A percentile compares a stretch with the other conserved stretches of the same genome.
phyloP scores from a whole-genome alignment of 1,140 invertebrate genomes.

The Acromyrmex charruanus region DNA sequence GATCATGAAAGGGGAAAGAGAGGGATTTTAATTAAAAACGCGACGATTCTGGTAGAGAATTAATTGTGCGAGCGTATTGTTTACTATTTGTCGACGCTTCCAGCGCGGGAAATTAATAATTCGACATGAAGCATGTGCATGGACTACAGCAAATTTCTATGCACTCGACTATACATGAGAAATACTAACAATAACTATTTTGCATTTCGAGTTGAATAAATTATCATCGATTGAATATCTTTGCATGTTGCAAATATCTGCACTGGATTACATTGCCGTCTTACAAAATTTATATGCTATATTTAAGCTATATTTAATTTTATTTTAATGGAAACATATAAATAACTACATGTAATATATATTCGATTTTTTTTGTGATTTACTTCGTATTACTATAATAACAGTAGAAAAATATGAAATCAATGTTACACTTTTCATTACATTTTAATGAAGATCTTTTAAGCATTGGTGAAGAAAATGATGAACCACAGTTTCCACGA shows the following conservation, averaged over 20 bases:
- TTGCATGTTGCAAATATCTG: neutral
- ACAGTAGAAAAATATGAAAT: neutral
- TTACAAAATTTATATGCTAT: neutral
- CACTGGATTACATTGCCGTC: neutral
- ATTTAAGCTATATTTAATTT: neutral
- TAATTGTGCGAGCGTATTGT: constrained; percentile 76
- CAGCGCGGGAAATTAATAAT: constrained; percentile 69
- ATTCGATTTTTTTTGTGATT: neutral
- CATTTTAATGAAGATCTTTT: neutral
- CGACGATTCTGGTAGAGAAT: constrained; percentile 66
- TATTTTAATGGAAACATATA: neutral
- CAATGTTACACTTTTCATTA: neutral
- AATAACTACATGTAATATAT: neutral
- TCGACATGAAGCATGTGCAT: constrained; percentile 24
- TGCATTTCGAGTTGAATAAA: constrained; percentile 12
- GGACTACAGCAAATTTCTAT: constrained; percentile 32
- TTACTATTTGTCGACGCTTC: constrained; percentile 71
- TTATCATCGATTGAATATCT: constrained; percentile 12
- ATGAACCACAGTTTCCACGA: neutral
- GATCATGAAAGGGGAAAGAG: neutral
- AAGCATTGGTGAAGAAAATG: neutral
- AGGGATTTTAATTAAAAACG: constrained; percentile 73
- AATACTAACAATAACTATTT: constrained; percentile 32
- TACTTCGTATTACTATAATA: neutral
- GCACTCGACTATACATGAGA: constrained; percentile 22